These are phyloP conservation scores for Paramisgurnus dabryanus DNA, from an alignment of 2,113 vertebrate genomes.

Conservation along the genomic window DNA sequence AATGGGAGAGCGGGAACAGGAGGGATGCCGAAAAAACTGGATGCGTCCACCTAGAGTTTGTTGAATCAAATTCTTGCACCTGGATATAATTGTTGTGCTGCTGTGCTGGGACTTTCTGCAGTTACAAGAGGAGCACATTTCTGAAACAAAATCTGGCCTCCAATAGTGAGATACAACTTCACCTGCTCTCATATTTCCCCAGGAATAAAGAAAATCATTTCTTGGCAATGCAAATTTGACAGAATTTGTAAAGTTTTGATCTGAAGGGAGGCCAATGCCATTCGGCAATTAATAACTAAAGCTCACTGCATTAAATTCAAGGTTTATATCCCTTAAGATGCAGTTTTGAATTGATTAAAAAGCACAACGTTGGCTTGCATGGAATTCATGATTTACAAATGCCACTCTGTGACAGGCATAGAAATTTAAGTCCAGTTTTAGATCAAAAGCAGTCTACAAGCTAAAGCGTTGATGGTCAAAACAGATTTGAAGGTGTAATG, in stretches of 20 bases:
- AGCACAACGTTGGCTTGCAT: not conserved
- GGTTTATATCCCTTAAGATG: not conserved
- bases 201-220: constrained; percentile 53
- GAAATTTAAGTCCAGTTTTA: not conserved
- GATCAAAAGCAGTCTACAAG: not conserved
- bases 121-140: constrained; percentile 94
- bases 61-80: constrained; percentile 99
- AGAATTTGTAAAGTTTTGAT: not conserved
- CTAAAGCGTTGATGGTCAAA: not conserved
- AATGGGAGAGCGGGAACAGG: constrained; percentile 73
- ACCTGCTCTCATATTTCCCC: constrained; percentile 81
- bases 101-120: constrained; percentile 94
- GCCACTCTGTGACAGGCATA: not conserved
- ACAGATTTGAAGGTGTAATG: not conserved
- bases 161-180: constrained; percentile 87
- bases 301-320: not conserved
- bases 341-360: not conserved
- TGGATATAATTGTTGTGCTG: constrained; percentile 94
- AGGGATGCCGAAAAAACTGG: constrained; percentile 71
- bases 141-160: constrained; percentile 89
- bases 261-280: not conserved
- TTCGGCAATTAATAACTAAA: constrained; percentile 21
- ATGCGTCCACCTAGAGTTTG: constrained; percentile 94
- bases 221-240: constrained; percentile 42
- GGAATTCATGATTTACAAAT: constrained; percentile 14